Conservation (phyloP, 1,140 invertebrate genomes). For the Idris sp. region DNA sequence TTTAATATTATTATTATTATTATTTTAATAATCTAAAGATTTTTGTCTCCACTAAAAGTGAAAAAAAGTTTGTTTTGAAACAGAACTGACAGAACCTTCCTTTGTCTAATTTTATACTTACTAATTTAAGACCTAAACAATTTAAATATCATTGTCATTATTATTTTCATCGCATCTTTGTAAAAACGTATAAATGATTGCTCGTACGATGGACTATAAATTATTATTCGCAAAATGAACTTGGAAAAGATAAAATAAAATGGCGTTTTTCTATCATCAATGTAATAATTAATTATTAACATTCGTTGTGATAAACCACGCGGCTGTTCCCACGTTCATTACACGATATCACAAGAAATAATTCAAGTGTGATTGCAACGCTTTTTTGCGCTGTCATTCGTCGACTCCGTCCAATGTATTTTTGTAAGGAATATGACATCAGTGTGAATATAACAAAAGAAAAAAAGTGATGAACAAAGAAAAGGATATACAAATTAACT, state of each 20-base stretch:
- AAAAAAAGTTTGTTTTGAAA: slow-evolving; percentile 32
- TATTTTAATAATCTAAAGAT: slow-evolving; percentile 20
- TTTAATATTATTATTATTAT: not conserved
- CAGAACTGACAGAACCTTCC: slow-evolving; percentile 44
- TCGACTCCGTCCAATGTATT: slow-evolving; percentile 74
- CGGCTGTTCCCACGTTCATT: too few relatives aligned
- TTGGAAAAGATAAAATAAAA: too few relatives aligned
- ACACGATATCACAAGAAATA: too few relatives aligned
- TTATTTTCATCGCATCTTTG: slow-evolving; percentile 19
- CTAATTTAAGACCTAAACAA: slow-evolving; percentile 37
- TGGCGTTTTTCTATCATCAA: too few relatives aligned
- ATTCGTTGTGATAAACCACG: not conserved
- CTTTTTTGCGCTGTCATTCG: slow-evolving; percentile 37
- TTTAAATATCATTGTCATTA: slow-evolving; percentile 13
- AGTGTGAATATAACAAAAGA: too few relatives aligned
- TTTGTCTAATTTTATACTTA: slow-evolving; percentile 48
- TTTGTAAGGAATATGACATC: too few relatives aligned
- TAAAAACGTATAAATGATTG: not conserved
- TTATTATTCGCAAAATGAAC: too few relatives aligned
- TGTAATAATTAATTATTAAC: too few relatives aligned
- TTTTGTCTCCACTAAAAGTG: slow-evolving; percentile 14
- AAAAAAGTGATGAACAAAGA: too few relatives aligned
- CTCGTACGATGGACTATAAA: not conserved
- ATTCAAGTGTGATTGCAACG: slow-evolving; percentile 27
- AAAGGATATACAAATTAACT: slow-evolving; percentile 2